A percentile compares a stretch with the other conserved stretches of the same genome.
Evolutionary conservation across 2,113 vertebrate species (phyloP).

Genomic region (Corapipo altera): DNA sequence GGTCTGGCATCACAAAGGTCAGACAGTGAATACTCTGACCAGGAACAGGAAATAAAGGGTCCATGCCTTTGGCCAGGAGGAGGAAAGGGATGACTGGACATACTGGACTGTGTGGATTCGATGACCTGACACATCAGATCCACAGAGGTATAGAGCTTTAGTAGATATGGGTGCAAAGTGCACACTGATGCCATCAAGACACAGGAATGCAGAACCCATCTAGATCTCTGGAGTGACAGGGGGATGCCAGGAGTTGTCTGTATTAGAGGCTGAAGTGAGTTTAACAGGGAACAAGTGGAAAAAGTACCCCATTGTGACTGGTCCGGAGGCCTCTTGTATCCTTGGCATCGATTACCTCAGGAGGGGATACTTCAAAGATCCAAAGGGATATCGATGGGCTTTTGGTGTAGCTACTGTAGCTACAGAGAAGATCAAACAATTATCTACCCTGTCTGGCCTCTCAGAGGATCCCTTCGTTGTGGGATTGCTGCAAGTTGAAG

Average conservation of each 20-base stretch:
- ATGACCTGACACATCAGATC: background rate
- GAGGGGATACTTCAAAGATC: background rate
- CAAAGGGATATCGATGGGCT: background rate
- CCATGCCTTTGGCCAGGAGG: too few species aligned
- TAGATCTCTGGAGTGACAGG: background rate
- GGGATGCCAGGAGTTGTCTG: background rate
- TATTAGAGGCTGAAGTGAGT: background rate
- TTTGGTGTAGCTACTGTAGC: background rate
- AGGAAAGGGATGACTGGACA: too few species aligned
- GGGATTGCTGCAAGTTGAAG: background rate
- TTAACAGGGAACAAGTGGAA: background rate
- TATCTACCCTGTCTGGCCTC: background rate
- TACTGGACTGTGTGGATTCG: too few species aligned
- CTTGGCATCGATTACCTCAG: background rate
- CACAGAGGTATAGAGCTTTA: background rate
- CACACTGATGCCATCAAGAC: background rate
- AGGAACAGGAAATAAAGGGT: too few species aligned
- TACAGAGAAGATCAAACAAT: background rate
- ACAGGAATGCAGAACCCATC: background rate
- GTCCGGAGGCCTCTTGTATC: background rate
- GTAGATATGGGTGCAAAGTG: background rate
- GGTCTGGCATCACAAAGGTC: too few species aligned
- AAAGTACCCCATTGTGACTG: background rate
- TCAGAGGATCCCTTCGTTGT: background rate
- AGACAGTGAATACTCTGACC: too few species aligned